These are phyloP conservation scores for Enteromius argenteus DNA, from an alignment of 2,797 vertebrate genomes.

Conservation along the genomic window DNA sequence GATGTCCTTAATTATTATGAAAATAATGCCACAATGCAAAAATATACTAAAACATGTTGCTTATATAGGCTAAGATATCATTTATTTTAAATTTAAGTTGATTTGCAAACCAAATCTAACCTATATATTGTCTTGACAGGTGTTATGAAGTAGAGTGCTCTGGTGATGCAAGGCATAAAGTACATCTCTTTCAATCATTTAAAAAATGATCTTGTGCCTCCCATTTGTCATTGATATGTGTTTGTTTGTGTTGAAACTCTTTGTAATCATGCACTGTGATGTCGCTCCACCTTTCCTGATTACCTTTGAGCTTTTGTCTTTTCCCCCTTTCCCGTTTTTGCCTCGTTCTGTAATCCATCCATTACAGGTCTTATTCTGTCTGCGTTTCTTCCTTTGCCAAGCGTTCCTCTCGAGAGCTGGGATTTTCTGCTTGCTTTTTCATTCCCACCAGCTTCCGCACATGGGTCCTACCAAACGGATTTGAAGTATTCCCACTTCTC, in stretches of 20 bases:
- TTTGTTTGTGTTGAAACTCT: not conserved
- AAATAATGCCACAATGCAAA: not conserved
- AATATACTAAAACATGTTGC: not conserved
- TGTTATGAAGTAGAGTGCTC: not conserved
- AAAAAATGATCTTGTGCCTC: not conserved
- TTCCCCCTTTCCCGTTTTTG: not conserved
- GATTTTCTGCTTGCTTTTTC: constrained; percentile 18
- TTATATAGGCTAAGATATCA: not conserved
- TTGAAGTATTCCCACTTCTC: constrained; percentile 36
- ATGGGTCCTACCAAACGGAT: constrained; percentile 10
- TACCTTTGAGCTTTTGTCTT: constrained; percentile 13
- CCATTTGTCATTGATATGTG: not conserved
- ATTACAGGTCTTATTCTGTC: constrained; percentile 12
- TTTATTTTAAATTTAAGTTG: not conserved
- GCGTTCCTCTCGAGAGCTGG: constrained; percentile 1
- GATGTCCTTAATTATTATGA: not conserved
- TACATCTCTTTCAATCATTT: not conserved
- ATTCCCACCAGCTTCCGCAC: constrained; percentile 20
- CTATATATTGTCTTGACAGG: not conserved
- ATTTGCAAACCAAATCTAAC: not conserved
- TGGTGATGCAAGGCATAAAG: not conserved
- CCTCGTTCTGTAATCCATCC: constrained; percentile 17
- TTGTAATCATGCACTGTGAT: not conserved
- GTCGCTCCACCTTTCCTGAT: not conserved
- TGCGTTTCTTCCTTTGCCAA: constrained; percentile 31